These are phyloP conservation scores for Plebejus melissa DNA, from an alignment of 2,888 invertebrate genomes.

Conservation along the genomic window DNA sequence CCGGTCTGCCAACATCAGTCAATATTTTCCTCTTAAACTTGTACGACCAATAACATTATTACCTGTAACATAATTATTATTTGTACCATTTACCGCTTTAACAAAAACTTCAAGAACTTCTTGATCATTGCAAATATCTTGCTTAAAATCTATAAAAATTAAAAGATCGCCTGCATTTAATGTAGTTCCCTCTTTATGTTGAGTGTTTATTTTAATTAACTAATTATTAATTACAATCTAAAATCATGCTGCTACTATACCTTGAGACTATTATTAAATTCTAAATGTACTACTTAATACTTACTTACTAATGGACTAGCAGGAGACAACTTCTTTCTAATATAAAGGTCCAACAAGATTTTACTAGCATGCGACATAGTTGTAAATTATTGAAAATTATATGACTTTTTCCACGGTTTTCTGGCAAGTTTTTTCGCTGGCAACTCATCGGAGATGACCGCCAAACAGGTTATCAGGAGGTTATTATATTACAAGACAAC, in stretches of 20 bases:
- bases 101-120: not conserved
- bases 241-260: not conserved
- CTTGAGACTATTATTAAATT: not conserved
- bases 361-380: too few species aligned
- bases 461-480: constrained; percentile 13
- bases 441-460: not conserved
- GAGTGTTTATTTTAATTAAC: not conserved
- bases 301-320: too few species aligned
- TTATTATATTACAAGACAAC: constrained; percentile 5
- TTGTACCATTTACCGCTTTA: not conserved
- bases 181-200: not conserved
- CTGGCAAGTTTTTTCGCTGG: not conserved
- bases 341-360: too few species aligned
- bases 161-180: not conserved
- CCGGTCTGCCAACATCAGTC: not conserved
- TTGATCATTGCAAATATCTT: not conserved
- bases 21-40: not conserved
- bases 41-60: not conserved
- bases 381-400: too few species aligned
- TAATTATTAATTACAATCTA: not conserved
- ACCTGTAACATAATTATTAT: not conserved
- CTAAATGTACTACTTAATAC: too few species aligned
- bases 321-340: too few species aligned
- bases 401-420: not conserved
- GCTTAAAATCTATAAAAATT: not conserved